These are phyloP conservation scores for Platichthys stellatus DNA, from an alignment of 2,113 vertebrate species.

Conservation along the genomic window DNA sequence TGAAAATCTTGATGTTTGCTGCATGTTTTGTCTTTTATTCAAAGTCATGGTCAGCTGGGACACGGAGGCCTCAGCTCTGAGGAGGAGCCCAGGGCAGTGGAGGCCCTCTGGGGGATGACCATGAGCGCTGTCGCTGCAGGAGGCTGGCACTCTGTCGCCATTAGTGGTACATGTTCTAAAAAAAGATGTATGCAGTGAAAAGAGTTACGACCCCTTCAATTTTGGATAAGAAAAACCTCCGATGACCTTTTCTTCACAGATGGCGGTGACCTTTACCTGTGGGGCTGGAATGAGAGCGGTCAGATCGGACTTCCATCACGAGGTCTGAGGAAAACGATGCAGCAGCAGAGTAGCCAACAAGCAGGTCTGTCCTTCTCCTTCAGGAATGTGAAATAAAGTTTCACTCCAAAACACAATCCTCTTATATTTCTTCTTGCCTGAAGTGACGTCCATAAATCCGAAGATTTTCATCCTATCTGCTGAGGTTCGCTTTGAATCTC, in stretches of 20 bases:
- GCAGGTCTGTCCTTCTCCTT: slow-evolving; percentile 44
- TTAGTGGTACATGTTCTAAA: slow-evolving; percentile 84
- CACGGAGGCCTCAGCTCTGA: slow-evolving; percentile 86
- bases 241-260: slow-evolving; percentile 72
- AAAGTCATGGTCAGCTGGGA: slow-evolving; percentile 93
- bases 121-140: slow-evolving; percentile 86
- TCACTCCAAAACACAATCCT: not conserved
- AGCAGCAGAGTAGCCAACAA: slow-evolving; percentile 26
- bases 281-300: slow-evolving; percentile 97
- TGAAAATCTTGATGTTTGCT: not conserved
- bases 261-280: slow-evolving; percentile 90
- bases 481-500: no score
- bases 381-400: not conserved
- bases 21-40: slow-evolving; percentile 4
- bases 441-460: not conserved
- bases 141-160: slow-evolving; percentile 89
- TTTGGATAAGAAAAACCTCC: not conserved
- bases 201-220: not conserved
- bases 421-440: not conserved
- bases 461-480: not conserved
- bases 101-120: slow-evolving; percentile 87
- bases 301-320: slow-evolving; percentile 91
- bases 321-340: slow-evolving; percentile 56
- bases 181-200: not conserved
- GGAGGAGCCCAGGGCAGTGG: slow-evolving; percentile 84